Evolutionary conservation across 2,888 invertebrate genomes (phyloP).

Genomic region (Limnephilus lunatus): DNA sequence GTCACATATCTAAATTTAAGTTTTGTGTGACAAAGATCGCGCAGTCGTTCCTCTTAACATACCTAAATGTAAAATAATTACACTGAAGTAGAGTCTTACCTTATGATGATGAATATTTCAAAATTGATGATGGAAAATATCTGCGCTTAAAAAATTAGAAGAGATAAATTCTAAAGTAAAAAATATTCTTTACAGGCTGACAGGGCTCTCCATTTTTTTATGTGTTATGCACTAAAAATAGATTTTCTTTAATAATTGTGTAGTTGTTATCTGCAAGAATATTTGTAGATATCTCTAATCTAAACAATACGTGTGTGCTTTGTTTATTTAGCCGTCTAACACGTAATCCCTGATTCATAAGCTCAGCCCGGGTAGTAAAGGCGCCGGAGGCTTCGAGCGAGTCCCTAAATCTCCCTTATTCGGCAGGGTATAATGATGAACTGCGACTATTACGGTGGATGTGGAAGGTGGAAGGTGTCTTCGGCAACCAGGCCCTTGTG

Average conservation of each 20-base stretch:
- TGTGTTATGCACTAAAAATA: background rate
- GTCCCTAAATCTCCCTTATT: conserved; percentile 18
- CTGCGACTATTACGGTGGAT: conserved; percentile 22
- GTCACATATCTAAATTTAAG: too few relatives aligned
- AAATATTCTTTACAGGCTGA: too few relatives aligned
- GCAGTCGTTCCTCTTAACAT: too few relatives aligned
- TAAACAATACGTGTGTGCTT: background rate
- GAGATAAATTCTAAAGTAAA: too few relatives aligned
- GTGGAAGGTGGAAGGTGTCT: background rate
- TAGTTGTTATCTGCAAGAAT: background rate
- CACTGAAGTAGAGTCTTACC: too few relatives aligned
- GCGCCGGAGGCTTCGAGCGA: background rate
- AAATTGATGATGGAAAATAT: too few relatives aligned
- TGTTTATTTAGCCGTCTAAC: background rate
- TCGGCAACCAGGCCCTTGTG: background rate
- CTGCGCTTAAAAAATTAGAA: too few relatives aligned
- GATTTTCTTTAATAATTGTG: too few relatives aligned
- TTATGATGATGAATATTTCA: too few relatives aligned
- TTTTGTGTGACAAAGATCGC: too few relatives aligned
- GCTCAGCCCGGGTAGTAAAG: background rate
- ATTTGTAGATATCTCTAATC: background rate
- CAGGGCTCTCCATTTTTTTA: background rate
- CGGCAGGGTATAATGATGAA: conserved; percentile 29
- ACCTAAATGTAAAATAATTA: too few relatives aligned
- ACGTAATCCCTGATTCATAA: background rate